phyloP scores from a whole-genome alignment of 1,140 invertebrate genomes.

The Aphaenogaster ashmeadi region DNA sequence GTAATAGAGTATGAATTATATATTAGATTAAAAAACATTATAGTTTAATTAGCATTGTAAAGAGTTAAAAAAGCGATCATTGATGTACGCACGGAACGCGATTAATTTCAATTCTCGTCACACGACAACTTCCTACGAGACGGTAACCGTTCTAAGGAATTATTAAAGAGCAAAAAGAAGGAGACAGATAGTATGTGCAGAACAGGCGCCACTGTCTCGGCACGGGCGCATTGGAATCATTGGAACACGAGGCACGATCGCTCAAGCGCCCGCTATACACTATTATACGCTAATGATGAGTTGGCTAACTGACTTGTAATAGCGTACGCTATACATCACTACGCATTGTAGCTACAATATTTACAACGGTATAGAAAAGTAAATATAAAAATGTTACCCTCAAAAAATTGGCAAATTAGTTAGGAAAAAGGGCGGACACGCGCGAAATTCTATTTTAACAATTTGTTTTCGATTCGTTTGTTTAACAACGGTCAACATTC shows the following conservation, averaged over 20 bases:
- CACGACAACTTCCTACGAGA: conserved; percentile 70
- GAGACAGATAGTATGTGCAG: conserved; percentile 24
- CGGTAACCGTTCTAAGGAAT: conserved; percentile 66
- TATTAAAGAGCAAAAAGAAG: conserved; percentile 34
- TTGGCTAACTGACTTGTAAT: conserved; percentile 34
- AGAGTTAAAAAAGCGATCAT: not conserved
- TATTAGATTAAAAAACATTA: not conserved
- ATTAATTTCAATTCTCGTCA: conserved; percentile 78
- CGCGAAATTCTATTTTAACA: conserved; percentile 7
- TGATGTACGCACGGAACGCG: not conserved
- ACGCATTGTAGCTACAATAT: not conserved
- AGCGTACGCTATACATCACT: not conserved
- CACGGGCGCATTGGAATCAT: conserved; percentile 68
- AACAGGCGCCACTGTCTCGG: conserved; percentile 65
- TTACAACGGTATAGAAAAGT: conserved; percentile 3
- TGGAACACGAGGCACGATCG: conserved; percentile 66
- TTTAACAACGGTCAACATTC: not conserved
- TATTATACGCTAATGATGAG: conserved; percentile 68
- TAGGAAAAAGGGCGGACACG: not conserved
- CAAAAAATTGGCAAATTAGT: not conserved
- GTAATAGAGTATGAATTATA: not conserved
- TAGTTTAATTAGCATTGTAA: conserved; percentile 26
- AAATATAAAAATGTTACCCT: not conserved
- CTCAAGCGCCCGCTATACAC: conserved; percentile 30
- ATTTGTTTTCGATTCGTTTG: not conserved